Percentiles rank a stretch among this genome's conserved stretches.
Conservation (phyloP, 2,888 invertebrate genomes). For the Bruchidius siliquastri region DNA sequence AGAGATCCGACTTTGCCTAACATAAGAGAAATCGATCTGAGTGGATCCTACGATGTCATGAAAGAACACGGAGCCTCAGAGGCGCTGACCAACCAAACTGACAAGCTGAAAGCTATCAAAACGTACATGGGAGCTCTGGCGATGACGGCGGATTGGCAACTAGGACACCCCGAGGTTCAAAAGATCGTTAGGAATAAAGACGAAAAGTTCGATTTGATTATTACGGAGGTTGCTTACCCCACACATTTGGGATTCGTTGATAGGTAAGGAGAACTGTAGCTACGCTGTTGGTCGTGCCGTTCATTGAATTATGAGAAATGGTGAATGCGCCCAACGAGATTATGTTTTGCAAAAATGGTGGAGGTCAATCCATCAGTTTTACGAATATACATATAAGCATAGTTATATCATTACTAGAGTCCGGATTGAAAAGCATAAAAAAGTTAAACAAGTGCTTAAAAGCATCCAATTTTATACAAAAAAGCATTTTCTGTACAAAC, state of each 20-base stretch:
- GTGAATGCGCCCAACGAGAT: too few species aligned
- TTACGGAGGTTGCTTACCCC: slow-evolving; percentile 30
- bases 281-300: too few species aligned
- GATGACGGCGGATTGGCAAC: slow-evolving; percentile 20
- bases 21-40: slow-evolving; percentile 20
- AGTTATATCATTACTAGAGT: too few species aligned
- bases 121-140: slow-evolving; percentile 9
- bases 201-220: slow-evolving; percentile 37
- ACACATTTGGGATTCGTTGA: slow-evolving; percentile 30
- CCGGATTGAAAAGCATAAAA: too few species aligned
- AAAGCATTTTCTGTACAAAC: too few species aligned
- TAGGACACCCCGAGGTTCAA: slow-evolving; percentile 28
- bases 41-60: slow-evolving; percentile 17
- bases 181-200: slow-evolving; percentile 33
- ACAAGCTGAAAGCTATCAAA: slow-evolving; percentile 1
- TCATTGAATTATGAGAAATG: too few species aligned
- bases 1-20: slow-evolving; percentile 9
- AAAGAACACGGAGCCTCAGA: slow-evolving; percentile 11
- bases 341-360: too few species aligned
- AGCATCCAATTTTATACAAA: too few species aligned
- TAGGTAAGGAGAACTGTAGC: slow-evolving; percentile 8
- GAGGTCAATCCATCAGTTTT: too few species aligned
- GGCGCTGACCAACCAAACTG: slow-evolving; percentile 6
- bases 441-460: too few species aligned
- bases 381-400: too few species aligned